Percentiles rank a stretch among this genome's conserved stretches.
These are phyloP conservation scores for Eupithecia pulchellata DNA, from an alignment of 2,888 invertebrate species.

Conservation along the genomic window DNA sequence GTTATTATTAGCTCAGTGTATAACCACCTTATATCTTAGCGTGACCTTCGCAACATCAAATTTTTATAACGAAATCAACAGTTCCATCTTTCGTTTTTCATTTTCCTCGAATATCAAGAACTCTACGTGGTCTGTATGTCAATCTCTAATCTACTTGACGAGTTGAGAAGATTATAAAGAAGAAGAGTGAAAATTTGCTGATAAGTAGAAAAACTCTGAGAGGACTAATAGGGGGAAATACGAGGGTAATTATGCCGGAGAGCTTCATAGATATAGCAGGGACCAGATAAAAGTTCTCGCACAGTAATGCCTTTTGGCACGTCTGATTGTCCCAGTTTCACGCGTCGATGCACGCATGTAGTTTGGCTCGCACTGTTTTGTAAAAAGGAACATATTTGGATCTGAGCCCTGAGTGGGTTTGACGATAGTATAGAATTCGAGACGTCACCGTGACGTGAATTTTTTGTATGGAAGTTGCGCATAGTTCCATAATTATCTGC, in stretches of 20 bases:
- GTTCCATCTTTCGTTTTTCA: slow-evolving; percentile 25
- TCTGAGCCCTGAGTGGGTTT: background rate
- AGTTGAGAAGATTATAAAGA: slow-evolving; percentile 16
- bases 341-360: background rate
- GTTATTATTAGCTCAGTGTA: slow-evolving; percentile 10
- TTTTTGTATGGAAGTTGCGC: no score
- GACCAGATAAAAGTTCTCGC: background rate
- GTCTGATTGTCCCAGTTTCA: slow-evolving; percentile 14
- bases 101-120: slow-evolving; percentile 21
- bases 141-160: slow-evolving; percentile 23
- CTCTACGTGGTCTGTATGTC: slow-evolving; percentile 24
- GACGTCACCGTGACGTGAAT: no score
- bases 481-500: no score
- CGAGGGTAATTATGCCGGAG: no score
- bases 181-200: background rate
- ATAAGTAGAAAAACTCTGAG: background rate
- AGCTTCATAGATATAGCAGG: background rate
- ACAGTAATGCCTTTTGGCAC: slow-evolving; percentile 8
- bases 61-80: slow-evolving; percentile 35
- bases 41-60: slow-evolving; percentile 23
- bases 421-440: no score
- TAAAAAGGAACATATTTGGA: background rate
- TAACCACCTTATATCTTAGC: slow-evolving; percentile 13
- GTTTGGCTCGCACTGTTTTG: slow-evolving; percentile 3
- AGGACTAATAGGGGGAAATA: no score